Conservation (phyloP, 2,888 invertebrate genomes). For the Andrena haemorrhoa region DNA sequence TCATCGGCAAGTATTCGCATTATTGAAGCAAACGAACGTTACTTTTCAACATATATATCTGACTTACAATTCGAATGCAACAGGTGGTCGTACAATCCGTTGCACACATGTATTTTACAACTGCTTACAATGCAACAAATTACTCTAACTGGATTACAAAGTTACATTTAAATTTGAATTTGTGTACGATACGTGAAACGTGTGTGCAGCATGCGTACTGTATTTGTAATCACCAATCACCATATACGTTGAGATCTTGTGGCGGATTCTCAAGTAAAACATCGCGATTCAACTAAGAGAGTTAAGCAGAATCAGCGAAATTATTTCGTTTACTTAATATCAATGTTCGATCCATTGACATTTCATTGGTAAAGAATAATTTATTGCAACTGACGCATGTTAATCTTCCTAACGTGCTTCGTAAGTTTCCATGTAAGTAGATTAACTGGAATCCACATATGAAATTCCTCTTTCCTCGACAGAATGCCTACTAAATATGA, state of each 20-base stretch:
- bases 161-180: conserved; percentile 4
- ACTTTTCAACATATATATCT: not conserved
- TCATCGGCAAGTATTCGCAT: not conserved
- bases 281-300: not conserved
- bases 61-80: conserved; percentile 20
- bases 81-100: not conserved
- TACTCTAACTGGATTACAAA: not conserved
- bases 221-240: not conserved
- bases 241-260: not conserved
- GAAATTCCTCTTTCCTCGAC: not conserved
- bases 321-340: not conserved
- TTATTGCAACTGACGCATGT: not conserved
- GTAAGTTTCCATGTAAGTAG: not conserved
- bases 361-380: not conserved
- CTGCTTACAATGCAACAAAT: not conserved
- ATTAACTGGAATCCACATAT: not conserved
- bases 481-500: not conserved
- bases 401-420: not conserved
- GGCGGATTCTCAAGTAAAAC: conserved; percentile 19
- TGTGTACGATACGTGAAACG: not conserved
- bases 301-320: not conserved
- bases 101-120: not conserved
- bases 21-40: not conserved
- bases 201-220: not conserved
- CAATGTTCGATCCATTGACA: not conserved